phyloP scores from a whole-genome alignment of 2,888 invertebrate genomes.

The Tiliacea aurago region DNA sequence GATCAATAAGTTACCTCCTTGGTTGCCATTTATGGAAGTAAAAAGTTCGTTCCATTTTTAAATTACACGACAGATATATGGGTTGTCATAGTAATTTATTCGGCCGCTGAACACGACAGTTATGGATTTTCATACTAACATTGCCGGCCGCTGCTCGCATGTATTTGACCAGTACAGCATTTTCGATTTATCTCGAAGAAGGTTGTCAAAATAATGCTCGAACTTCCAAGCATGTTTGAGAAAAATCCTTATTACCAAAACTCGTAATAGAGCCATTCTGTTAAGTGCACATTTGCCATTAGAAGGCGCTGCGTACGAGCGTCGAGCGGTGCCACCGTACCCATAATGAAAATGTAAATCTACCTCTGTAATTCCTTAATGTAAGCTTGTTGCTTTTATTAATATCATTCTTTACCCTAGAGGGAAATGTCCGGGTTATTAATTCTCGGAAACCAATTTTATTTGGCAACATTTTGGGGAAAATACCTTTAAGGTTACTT shows the following conservation, averaged over 20 bases:
- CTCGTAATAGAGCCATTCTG: slow-evolving; percentile 13
- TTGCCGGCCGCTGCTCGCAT: no score
- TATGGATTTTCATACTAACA: no score
- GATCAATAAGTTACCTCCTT: no score
- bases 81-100: no score
- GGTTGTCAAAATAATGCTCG: no score
- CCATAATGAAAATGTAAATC: slow-evolving; percentile 54
- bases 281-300: slow-evolving; percentile 36
- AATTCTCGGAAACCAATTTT: slow-evolving; percentile 34
- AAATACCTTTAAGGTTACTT: background rate
- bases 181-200: no score
- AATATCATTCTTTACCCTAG: slow-evolving; percentile 47
- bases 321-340: background rate
- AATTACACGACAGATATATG: no score
- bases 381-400: slow-evolving; percentile 30
- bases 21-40: no score
- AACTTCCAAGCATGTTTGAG: no score
- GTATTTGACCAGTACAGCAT: no score
- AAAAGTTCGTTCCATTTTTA: no score
- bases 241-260: slow-evolving; percentile 4
- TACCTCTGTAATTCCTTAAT: slow-evolving; percentile 44
- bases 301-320: slow-evolving; percentile 12
- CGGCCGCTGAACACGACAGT: no score
- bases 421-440: slow-evolving; percentile 40
- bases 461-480: slow-evolving; percentile 15